Evolutionary conservation across 2,797 vertebrate species (phyloP).

Genomic region (Apogon hyalosoma): DNA sequence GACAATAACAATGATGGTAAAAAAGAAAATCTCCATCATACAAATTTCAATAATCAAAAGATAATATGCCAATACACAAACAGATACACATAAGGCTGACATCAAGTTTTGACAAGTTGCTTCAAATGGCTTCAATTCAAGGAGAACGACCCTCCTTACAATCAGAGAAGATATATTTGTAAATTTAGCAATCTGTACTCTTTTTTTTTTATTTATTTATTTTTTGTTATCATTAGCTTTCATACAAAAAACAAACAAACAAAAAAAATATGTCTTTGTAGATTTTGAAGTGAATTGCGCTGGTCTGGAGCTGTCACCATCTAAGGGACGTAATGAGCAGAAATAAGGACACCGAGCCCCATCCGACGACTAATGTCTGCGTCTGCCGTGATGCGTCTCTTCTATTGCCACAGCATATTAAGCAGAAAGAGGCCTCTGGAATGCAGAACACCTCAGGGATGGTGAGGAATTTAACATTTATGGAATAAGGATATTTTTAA

Average conservation of each 20-base stretch:
- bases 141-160: slow-evolving; percentile 75
- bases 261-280: not conserved
- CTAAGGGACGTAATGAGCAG: slow-evolving; percentile 29
- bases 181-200: slow-evolving; percentile 56
- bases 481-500: slow-evolving; percentile 28
- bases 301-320: slow-evolving; percentile 55
- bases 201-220: slow-evolving; percentile 25
- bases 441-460: slow-evolving; percentile 36
- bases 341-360: slow-evolving; percentile 20
- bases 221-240: slow-evolving; percentile 53
- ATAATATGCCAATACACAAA: slow-evolving; percentile 83
- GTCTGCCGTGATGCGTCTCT: slow-evolving; percentile 12
- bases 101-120: slow-evolving; percentile 82
- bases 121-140: slow-evolving; percentile 84
- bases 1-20: slow-evolving; percentile 85
- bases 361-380: slow-evolving; percentile 11
- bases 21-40: slow-evolving; percentile 85
- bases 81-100: slow-evolving; percentile 84
- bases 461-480: slow-evolving; percentile 52
- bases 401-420: slow-evolving; percentile 21
- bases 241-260: slow-evolving; percentile 63
- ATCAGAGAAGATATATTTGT: slow-evolving; percentile 71
- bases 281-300: slow-evolving; percentile 66
- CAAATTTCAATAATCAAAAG: slow-evolving; percentile 84
- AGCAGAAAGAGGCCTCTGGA: slow-evolving; percentile 28